phyloP scores from a whole-genome alignment of 2,797 vertebrate species.

The Pseudotriccus pelzelni region DNA sequence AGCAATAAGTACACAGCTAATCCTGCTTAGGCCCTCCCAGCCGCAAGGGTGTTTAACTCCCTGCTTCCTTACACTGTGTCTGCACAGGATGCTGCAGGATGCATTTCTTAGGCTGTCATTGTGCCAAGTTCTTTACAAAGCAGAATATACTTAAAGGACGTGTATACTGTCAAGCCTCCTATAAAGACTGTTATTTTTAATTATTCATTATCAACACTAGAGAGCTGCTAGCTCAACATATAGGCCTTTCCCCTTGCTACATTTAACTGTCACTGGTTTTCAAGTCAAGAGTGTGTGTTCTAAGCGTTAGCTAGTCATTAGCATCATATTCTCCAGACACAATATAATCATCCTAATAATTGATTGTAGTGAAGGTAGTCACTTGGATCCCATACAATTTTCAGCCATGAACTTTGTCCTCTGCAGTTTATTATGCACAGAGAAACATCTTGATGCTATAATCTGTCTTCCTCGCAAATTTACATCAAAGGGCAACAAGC shows the following conservation, averaged over 20 bases:
- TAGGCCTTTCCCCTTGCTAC: constrained; percentile 30
- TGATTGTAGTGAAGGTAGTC: constrained; percentile 64
- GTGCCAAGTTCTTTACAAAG: constrained; percentile 40
- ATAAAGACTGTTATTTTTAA: constrained; percentile 70
- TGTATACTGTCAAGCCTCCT: constrained; percentile 30
- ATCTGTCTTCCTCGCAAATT: constrained; percentile 54
- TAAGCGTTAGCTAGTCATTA: constrained; percentile 61
- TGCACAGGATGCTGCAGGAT: background rate
- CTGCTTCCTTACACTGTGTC: constrained; percentile 36
- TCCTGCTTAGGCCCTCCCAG: constrained; percentile 63
- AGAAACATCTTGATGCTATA: constrained; percentile 59
- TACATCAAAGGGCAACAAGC: constrained; percentile 47
- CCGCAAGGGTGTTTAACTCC: constrained; percentile 64
- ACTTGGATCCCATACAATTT: constrained; percentile 57
- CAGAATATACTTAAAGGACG: constrained; percentile 32
- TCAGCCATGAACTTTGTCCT: constrained; percentile 67
- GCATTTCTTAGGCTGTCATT: constrained; percentile 48
- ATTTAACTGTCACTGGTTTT: constrained; percentile 58
- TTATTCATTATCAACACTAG: constrained; percentile 52
- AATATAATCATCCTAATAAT: constrained; percentile 65
- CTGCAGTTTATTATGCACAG: constrained; percentile 52
- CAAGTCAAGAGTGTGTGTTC: constrained; percentile 56
- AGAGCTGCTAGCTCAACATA: constrained; percentile 35
- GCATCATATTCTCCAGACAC: constrained; percentile 62
- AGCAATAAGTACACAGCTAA: constrained; percentile 58